Conservation (phyloP, 2,113 vertebrate species). For the Genyomyrus donnyi region DNA sequence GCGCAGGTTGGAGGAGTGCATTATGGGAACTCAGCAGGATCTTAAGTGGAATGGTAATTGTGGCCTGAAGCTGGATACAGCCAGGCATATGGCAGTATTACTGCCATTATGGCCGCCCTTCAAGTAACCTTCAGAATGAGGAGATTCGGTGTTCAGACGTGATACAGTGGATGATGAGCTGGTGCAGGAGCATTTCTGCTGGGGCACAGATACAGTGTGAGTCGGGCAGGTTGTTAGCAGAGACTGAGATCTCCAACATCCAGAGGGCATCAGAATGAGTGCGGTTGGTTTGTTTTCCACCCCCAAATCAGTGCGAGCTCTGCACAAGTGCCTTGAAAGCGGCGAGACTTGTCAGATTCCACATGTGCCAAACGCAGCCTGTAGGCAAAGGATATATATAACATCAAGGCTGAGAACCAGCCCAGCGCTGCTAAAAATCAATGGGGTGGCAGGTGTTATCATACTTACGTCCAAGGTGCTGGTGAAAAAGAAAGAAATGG, state of each 20-base stretch:
- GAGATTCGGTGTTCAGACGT: not conserved
- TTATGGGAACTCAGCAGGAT: not conserved
- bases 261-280: not conserved
- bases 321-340: not conserved
- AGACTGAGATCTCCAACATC: not conserved
- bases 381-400: not conserved
- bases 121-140: not conserved
- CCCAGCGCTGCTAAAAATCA: not conserved
- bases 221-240: not conserved
- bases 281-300: not conserved
- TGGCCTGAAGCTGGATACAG: not conserved
- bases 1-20: not conserved
- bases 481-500: not conserved
- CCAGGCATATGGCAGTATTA: not conserved
- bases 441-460: not conserved
- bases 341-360: not conserved
- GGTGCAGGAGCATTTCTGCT: not conserved
- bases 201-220: not conserved
- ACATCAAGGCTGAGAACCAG: not conserved
- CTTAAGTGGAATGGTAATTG: not conserved
- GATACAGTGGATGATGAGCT: not conserved
- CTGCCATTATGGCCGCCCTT: not conserved
- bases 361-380: not conserved
- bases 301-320: not conserved
- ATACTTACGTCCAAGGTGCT: not conserved